Conservation (phyloP, 2,113 vertebrate genomes). For the Porphyrio hochstetteri region DNA sequence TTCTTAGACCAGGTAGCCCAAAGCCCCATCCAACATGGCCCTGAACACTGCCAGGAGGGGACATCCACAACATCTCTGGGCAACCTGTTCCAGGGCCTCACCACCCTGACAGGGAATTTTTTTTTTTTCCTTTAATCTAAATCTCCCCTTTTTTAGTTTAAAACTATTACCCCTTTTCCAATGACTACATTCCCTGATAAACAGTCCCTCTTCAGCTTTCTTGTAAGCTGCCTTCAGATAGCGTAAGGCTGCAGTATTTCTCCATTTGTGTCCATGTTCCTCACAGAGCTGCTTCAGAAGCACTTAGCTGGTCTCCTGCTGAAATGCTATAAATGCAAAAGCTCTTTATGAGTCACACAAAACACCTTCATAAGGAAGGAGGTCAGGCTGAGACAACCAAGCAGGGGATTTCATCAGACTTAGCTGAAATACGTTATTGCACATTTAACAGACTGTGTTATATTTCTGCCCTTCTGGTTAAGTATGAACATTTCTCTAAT, state of each 20-base stretch:
- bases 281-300: background rate
- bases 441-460: background rate
- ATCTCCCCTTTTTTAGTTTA: too few relatives aligned
- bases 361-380: background rate
- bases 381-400: background rate
- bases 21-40: too few relatives aligned
- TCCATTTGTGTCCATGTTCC: background rate
- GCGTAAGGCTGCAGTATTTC: background rate
- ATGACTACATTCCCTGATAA: too few relatives aligned
- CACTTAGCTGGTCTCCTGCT: background rate
- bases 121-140: too few relatives aligned
- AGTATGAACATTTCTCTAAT: background rate
- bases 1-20: too few relatives aligned
- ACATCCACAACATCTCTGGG: too few relatives aligned
- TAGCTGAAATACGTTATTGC: background rate
- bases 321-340: conserved; percentile 16
- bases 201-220: too few relatives aligned
- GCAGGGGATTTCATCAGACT: conserved; percentile 2
- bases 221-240: too few relatives aligned
- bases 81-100: too few relatives aligned
- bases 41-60: too few relatives aligned
- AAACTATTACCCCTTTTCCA: too few relatives aligned
- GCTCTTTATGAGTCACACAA: conserved; percentile 21
- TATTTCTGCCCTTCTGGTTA: conserved; percentile 19
- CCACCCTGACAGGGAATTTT: too few relatives aligned